Evolutionary conservation across 2,888 invertebrate genomes (phyloP), one percentile per base, ranked within the genome.

Genomic region (Machimus atricapillus): DNA sequence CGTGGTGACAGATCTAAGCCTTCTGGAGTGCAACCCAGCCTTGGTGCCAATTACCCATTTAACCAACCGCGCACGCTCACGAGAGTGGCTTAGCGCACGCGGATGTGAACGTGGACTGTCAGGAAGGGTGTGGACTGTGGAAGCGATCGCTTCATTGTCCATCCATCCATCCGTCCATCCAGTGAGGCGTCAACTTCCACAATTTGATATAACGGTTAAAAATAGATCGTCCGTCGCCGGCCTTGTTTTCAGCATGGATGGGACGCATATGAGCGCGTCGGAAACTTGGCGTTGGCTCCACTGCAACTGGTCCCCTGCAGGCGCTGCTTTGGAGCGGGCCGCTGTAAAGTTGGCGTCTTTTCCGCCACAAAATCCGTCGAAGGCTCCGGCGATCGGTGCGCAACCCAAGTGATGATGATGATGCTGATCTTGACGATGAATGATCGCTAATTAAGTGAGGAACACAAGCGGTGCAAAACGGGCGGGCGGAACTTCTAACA

Each of bases 371-470:
- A 0, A 46, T 79, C 79, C 43, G 46, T 27, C 43, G 27, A 31
- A 27, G 46, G 46, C 27, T 74, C 43, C 74, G 27, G 43, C 40
- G n/a, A 19, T 14, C 74, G 52, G 16, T 27, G 79, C n/a, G n/a
- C 52, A 52, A 19, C n/a, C 52, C 52, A 52, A 52, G 46, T 37
- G 27, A 23, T 46, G 79, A 23, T 46, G 79, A 40, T 86, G 66
- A 66, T 86, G 86, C 78, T 78, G 78, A 86, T 86, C 40, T 56
- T 86, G 86, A 79, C 56, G 78, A 78, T 78, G 78, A 86, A 66
- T 86, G 86, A 79, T 86, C 86, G 56, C 78, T 86, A 86, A 86
- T 86, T 86, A 86, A 86, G 86, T 86, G 86, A 86, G n/a, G 40
- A 86, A 66, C 23, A 86, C 78, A 79, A 79, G 77, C 86, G 66